Base-by-base conservation (phyloP, 2,797 vertebrate genomes). In the Rhynchotus rufescens region DNA sequence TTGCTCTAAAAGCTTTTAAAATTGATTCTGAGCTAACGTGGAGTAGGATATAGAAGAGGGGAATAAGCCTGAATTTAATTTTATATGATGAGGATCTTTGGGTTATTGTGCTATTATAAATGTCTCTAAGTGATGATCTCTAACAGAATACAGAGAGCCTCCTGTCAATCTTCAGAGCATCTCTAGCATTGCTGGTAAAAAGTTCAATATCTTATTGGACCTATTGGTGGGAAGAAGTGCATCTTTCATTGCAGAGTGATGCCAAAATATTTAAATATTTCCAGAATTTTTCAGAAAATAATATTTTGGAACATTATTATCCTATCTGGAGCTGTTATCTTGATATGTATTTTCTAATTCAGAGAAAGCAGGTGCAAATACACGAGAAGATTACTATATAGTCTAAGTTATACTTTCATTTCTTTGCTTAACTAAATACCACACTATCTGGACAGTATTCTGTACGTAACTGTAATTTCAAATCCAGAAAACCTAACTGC, bases 1-100 rank as follows among this genome's bases (percentile, higher is more conserved):
- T 81, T 84, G 38, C 57, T 89, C 78, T 61, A 76, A 95, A 89
- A 71, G 47, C 57, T 57, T 88, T 85, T 92, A 19, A 88, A 94
- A 89, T 61, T 64, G 64, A 45, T 92, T 79, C 71, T 76, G 36
- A 93, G 64, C 23, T 78, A 47, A 61, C 32, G 64, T 85, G 64
- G 73, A 87, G 54, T 34, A 51, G 23, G 52, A 11, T 34, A 60
- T 3, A 88, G 44, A 71, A 79, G 4, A 52, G 19, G 12, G 82
- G 61, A 93, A 81, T 47, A 86, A 78, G 60, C 60, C 73, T 68
- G 45, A 5, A 1, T 79, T 67, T 81, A 59, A 26, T 54, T 93
- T 86, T 38, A 42, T 69, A n/a, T 77, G 44, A 57, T 86, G 64
- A 84, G 21, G 38, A 60, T 80, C 56, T 92, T 89, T 72, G 52